Percentiles rank a stretch among this genome's conserved stretches.
phyloP scores from a whole-genome alignment of 1,140 invertebrate genomes.

The Cotesia glomerata region DNA sequence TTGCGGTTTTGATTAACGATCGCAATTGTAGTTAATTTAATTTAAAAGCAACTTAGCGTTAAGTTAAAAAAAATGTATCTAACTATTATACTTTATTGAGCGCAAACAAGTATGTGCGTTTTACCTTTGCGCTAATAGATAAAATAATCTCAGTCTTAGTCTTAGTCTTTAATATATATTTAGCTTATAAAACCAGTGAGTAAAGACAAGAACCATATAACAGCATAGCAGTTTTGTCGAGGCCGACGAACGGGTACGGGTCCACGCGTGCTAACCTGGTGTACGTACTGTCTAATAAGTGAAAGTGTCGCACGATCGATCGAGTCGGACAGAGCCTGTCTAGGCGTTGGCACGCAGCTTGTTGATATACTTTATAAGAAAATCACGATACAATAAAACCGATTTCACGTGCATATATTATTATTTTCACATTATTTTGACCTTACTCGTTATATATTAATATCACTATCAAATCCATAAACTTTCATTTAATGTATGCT shows the following conservation, averaged over 20 bases:
- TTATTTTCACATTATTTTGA: constrained; percentile 5
- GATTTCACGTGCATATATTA: background rate
- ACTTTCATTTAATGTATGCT: background rate
- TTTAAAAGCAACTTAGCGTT: too few relatives aligned
- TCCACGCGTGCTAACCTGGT: background rate
- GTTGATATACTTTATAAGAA: background rate
- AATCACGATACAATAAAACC: background rate
- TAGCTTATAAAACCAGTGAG: background rate
- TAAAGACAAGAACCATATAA: background rate
- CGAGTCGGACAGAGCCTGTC: background rate
- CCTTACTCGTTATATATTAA: background rate
- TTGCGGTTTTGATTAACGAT: too few relatives aligned
- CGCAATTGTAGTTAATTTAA: too few relatives aligned
- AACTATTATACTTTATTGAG: too few relatives aligned
- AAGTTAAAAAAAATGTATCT: too few relatives aligned
- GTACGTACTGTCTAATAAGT: constrained; percentile 1
- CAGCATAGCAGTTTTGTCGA: constrained; percentile 1
- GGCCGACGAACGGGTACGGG: constrained; percentile 10
- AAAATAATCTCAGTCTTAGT: background rate
- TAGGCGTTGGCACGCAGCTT: constrained; percentile 19
- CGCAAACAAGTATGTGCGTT: background rate
- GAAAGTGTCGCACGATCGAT: constrained; percentile 17
- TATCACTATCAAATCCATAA: background rate
- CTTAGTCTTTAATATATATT: too few relatives aligned
- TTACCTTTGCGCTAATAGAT: background rate